Evolutionary conservation across 2,113 vertebrate species (phyloP), one percentile per base, ranked within the genome.

Genomic region (Camelus dromedarius): DNA sequence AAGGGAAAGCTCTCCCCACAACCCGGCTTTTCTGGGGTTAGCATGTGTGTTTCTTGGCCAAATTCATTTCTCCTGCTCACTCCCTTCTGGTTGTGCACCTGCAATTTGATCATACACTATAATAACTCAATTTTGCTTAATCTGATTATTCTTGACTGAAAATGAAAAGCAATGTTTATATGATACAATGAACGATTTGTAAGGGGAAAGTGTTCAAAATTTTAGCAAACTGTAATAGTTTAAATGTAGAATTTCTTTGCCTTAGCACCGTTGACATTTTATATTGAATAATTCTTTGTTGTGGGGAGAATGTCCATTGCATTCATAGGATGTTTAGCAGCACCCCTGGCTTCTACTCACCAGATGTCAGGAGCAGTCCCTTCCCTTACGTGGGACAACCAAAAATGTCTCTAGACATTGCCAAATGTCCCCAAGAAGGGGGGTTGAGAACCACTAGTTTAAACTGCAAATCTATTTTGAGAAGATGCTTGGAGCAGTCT

Each of bases 141-240:
- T 95, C 70, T 96, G 46, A 96, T 97, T 93, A 92, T 89, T 91
- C 80, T 90, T 94, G 90, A 77, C 87, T 91, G 54, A 91, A 92
- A 97, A 93, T 60, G 52, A 93, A 97, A 96, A 97, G 92, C 28
- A 83, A 32, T 85, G 66, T 95, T 96, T 89, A 73, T 91, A 58
- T 89, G 86, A 91, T 72, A 72, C 66, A 97, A 58, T 95, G 81
- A 87, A 96, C 15, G n/a, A 56, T 91, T 90, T 92, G 73, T 86
- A 84, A 96, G 58, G 50, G 18, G 54, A 89, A 95, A 56, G 7
- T 46, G 22, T 91, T 95, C 69, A 95, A 88, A 56, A 67, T 79
- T 92, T 32, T 77, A 91, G 67, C 35, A 91, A 46, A 96, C 26
- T 70, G 10, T 89, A 73, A 54, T 42, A 70, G n/a, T 88, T 96